Evolutionary conservation across 1,140 invertebrate genomes (phyloP).

Genomic region (Fopius arisanus): DNA sequence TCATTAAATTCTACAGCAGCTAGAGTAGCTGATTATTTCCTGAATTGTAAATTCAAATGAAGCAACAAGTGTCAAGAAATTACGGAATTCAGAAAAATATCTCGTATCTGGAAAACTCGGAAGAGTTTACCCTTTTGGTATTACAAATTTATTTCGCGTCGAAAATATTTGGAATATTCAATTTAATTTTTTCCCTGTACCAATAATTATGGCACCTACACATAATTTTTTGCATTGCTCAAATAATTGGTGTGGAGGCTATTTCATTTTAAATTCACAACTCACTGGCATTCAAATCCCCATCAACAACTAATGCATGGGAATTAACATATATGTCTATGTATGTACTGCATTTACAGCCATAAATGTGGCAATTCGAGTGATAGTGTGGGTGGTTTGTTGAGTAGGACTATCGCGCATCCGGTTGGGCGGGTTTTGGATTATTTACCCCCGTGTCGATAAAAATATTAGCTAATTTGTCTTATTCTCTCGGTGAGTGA

Average conservation of each 20-base stretch:
- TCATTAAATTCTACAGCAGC: neutral
- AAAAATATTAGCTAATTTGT: constrained; percentile 17
- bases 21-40: neutral
- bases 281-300: neutral
- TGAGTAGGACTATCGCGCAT: constrained; percentile 25
- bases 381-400: constrained; percentile 15
- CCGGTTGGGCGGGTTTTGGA: constrained; percentile 36
- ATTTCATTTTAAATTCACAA: neutral
- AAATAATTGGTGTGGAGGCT: neutral
- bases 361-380: constrained; percentile 16
- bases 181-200: no score
- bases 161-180: no score
- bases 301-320: neutral
- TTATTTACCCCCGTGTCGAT: constrained; percentile 26
- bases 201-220: no score
- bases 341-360: neutral
- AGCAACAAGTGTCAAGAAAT: no score
- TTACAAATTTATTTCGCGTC: no score
- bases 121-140: no score
- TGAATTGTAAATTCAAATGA: neutral
- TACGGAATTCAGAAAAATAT: no score
- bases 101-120: no score
- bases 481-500: neutral
- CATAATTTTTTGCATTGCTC: no score
- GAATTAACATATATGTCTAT: constrained; percentile 4